Base-by-base conservation (phyloP, 2,888 invertebrate genomes). In the Tubulanus polymorphus region DNA sequence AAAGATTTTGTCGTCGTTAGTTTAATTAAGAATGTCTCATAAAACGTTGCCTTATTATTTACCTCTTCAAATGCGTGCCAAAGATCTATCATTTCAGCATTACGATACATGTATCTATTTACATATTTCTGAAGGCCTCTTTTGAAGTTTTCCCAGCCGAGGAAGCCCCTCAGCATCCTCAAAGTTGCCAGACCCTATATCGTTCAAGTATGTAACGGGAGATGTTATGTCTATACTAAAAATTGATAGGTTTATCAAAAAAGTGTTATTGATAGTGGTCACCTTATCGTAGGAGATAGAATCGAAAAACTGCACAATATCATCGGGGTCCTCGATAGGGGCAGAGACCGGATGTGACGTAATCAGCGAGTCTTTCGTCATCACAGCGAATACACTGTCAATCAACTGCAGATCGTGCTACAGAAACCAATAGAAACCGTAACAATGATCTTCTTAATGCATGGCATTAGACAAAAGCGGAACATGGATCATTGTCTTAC, bases 221-320 rank as follows among this genome's bases (percentile, higher is more conserved):
- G 35, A 32, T 32, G 35, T 32, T n/a, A 32, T 12, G 35, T n/a
- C 35, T 32, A 12, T 32, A 10, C 35, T 10, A 32, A n/a, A 32
- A 32, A 32, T 32, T n/a, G 35, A 10, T 10, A 32, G n/a, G 10
- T 32, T 10, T 10, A 12, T 12, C n/a, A 32, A 12, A n/a, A 32
- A 32, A 32, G 35, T 32, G n/a, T 32, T 32, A 32, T n/a, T n/a
- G 35, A n/a, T 32, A 32, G 35, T 32, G 10, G 35, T 32, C 10
- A 76, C 76, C 71, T 77, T 77, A 57, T 71, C 72, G 55, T 77
- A 77, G 1, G 76, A 76, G 23, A 77, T 77, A 12, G 68, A 63
- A 61, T 78, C 75, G 54, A 76, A 77, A 8, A 62, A 67, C 37
- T 73, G 70, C 3, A 71, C 68, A 28, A 78, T 78, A 50, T 78